phyloP scores from a whole-genome alignment of 2,113 vertebrate genomes.

The Chunga burmeisteri region DNA sequence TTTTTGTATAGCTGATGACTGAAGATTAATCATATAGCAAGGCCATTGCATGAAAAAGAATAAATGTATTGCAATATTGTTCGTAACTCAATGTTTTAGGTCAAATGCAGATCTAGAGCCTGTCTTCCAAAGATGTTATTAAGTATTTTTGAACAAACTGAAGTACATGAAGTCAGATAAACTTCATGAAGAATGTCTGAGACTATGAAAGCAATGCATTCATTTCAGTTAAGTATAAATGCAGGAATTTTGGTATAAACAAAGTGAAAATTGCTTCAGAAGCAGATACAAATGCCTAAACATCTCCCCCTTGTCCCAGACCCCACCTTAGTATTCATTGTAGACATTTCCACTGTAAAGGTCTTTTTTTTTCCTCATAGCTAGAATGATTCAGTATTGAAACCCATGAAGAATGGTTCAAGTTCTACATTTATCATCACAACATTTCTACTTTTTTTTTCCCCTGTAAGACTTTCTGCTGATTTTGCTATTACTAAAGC shows the following conservation, averaged over 20 bases:
- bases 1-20: not conserved
- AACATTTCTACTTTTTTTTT: not conserved
- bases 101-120: not conserved
- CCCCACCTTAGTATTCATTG: not conserved
- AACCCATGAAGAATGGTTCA: not conserved
- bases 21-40: not conserved
- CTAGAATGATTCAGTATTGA: not conserved
- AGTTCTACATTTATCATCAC: not conserved
- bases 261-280: not conserved
- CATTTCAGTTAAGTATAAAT: not conserved
- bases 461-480: not conserved
- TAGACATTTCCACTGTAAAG: not conserved
- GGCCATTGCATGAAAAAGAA: not conserved
- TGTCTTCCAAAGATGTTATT: not conserved
- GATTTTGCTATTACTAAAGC: constrained; percentile 12
- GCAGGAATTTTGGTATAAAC: not conserved
- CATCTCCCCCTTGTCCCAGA: accelerated
- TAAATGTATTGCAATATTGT: not conserved
- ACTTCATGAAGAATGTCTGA: not conserved
- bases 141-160: not conserved
- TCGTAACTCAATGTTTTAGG: not conserved
- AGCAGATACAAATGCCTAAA: not conserved
- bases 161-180: not conserved
- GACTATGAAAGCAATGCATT: not conserved
- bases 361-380: not conserved